phyloP scores from a whole-genome alignment of 2,797 vertebrate species.

The Macroramphosus scolopax region DNA sequence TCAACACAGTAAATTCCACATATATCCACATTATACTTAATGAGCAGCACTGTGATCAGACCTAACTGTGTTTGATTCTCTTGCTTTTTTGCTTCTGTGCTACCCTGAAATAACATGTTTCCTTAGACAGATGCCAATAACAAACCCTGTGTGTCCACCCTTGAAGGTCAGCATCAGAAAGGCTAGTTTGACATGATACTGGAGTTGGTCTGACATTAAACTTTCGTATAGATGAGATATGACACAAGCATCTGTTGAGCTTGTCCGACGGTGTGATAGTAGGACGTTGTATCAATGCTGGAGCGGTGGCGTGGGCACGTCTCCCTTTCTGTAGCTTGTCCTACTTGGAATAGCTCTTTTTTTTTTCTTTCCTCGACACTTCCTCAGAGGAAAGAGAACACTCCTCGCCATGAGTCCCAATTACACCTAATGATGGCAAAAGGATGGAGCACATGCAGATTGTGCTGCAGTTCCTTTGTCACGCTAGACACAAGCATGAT shows the following conservation, averaged over 20 bases:
- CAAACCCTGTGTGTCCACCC: slow-evolving; percentile 22
- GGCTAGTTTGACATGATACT: slow-evolving; percentile 43
- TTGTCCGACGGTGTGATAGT: slow-evolving; percentile 32
- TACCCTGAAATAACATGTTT: slow-evolving; percentile 40
- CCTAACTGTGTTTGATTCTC: slow-evolving; percentile 25
- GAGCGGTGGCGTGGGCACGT: slow-evolving; percentile 48
- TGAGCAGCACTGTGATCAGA: slow-evolving; percentile 66
- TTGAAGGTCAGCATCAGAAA: slow-evolving; percentile 56
- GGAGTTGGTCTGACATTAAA: slow-evolving; percentile 26
- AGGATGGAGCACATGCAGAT: slow-evolving; percentile 77
- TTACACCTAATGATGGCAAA: slow-evolving; percentile 78
- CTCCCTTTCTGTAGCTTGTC: slow-evolving; percentile 51
- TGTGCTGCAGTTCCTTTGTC: slow-evolving; percentile 72
- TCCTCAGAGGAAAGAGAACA: slow-evolving; percentile 55
- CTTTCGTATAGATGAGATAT: slow-evolving; percentile 14
- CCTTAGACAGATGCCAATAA: slow-evolving; percentile 62
- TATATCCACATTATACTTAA: slow-evolving; percentile 69
- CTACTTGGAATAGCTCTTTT: slow-evolving; percentile 61
- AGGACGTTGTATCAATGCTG: slow-evolving; percentile 36
- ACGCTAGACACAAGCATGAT: slow-evolving; percentile 61
- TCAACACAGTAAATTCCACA: slow-evolving; percentile 69
- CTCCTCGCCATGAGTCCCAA: slow-evolving; percentile 72
- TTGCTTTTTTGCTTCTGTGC: slow-evolving; percentile 20
- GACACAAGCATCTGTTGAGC: slow-evolving; percentile 44
- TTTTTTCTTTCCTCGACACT: slow-evolving; percentile 51